Evolutionary conservation across 1,140 invertebrate species (phyloP), one percentile per base, ranked within the genome.

Genomic region (Palaemon carinicauda): DNA sequence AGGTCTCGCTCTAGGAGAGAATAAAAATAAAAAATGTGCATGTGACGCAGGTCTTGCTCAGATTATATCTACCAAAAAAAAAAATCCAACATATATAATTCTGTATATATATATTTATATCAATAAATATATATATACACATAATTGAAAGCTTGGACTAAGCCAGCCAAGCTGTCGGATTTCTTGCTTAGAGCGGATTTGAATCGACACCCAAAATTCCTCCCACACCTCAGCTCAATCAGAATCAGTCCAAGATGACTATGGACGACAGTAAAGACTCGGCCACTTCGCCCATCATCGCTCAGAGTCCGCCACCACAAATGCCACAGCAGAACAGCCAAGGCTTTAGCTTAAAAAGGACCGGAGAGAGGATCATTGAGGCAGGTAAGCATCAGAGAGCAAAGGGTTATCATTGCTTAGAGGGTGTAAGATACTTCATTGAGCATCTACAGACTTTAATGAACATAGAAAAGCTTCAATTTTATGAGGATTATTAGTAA

Each of bases 191-290:
- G n/a, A 21, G 31, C 27, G 7, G 51, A 51, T 31, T 21, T 12
- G 50, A 29, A 54, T 54, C 17, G 21, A 19, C 71, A 73, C 51
- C 81, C 19, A 86, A 86, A 33, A 86, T 86, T 80, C 77, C 84
- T 53, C 84, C 84, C 54, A 86, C 84, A 51, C 84, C 84, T 12
- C 84, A 75, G n/a, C 77, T 80, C 53, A 80, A 86, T 53, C 75
- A 41, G 27, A 69, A 24, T 60, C 84, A 80, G 77, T 86, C 81
- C 53, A 87, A 80, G 24, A 89, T 89, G 88, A 87, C 84, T 27
- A 82, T 89, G 88, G 88, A 89, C 33, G 88, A 89, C 52, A 89
- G 84, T 51, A 89, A 89, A 50, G 88, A 89, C 85, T 89, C 88
- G 29, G 88, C 88, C 33, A 89, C 88, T 0, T 87, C 83, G 29